phyloP scores from a whole-genome alignment of 2,797 vertebrate genomes.

The Chaetophractus vellerosus region DNA sequence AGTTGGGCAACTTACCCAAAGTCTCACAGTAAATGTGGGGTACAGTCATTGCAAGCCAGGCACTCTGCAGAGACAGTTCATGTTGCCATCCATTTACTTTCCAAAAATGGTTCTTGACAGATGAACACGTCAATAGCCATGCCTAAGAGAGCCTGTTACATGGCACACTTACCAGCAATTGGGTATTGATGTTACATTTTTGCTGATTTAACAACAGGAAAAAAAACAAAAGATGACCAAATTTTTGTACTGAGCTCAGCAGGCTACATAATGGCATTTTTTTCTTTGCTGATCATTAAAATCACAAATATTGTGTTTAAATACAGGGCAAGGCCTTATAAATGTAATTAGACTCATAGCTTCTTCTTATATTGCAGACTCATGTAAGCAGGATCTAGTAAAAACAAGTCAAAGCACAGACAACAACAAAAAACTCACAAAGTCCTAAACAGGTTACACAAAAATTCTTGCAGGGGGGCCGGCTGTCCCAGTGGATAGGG shows the following conservation, averaged over 20 bases:
- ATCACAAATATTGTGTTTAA: background rate
- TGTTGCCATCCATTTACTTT: background rate
- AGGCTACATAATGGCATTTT: background rate
- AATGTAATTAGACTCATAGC: background rate
- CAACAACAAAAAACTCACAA: background rate
- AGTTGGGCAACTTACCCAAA: background rate
- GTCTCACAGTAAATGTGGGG: background rate
- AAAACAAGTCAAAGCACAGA: conserved; percentile 38
- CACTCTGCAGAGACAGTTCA: background rate
- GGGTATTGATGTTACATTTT: background rate
- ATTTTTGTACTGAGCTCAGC: conserved; percentile 5
- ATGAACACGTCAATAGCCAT: background rate
- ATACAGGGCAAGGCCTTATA: no score
- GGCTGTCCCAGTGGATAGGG: no score
- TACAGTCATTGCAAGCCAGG: background rate
- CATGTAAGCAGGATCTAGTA: background rate
- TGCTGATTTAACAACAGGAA: background rate
- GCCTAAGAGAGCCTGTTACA: background rate
- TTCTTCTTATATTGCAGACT: background rate
- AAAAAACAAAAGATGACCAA: background rate
- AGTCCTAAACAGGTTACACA: background rate
- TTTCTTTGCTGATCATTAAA: conserved; percentile 33
- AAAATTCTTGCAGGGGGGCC: conserved; percentile 40
- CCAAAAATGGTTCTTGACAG: background rate
- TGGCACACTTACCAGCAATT: background rate